These are phyloP conservation scores for Apus apus DNA, from an alignment of 2,113 vertebrate species.

Conservation along the genomic window DNA sequence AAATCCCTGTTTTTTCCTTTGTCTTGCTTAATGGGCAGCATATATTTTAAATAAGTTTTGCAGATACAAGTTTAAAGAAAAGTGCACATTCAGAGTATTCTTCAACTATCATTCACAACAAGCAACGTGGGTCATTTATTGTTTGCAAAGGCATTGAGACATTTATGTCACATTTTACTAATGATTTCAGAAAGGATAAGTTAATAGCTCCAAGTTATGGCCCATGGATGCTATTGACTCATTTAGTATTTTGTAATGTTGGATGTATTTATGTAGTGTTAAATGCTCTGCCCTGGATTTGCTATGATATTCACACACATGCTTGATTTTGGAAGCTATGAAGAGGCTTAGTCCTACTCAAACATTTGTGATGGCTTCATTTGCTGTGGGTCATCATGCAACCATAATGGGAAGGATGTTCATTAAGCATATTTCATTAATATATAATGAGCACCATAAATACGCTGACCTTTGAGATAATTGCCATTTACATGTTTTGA, in stretches of 20 bases:
- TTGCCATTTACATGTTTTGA: not conserved
- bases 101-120: not conserved
- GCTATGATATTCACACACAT: not conserved
- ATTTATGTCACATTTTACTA: not conserved
- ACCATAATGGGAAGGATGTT: not conserved
- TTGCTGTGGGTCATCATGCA: not conserved
- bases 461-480: slow-evolving; percentile 37
- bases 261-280: not conserved
- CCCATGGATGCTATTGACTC: not conserved
- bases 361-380: not conserved
- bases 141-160: not conserved
- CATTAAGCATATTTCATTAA: slow-evolving; percentile 19
- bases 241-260: not conserved
- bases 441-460: not conserved
- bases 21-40: not conserved
- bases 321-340: not conserved
- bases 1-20: not conserved
- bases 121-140: not conserved
- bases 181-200: not conserved
- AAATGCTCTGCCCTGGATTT: not conserved
- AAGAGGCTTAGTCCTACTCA: not conserved
- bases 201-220: not conserved
- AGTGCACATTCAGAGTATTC: not conserved
- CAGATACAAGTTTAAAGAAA: not conserved
- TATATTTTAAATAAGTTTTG: not conserved